Conservation (phyloP, 1,140 invertebrate genomes). For the Schmidtea mediterranea region DNA sequence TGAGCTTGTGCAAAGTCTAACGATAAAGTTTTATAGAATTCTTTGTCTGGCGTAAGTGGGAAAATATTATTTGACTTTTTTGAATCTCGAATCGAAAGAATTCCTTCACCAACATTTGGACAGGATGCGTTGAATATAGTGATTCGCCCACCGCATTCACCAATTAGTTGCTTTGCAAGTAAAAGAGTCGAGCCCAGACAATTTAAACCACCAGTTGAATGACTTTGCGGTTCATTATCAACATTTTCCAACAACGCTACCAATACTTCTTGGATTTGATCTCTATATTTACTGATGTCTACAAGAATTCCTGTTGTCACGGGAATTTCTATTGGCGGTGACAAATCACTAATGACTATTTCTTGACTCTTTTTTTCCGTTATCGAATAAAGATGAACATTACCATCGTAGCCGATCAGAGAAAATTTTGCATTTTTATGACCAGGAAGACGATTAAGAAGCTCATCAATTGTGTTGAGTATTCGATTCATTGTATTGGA, state of each 20-base stretch:
- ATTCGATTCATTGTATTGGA: too few relatives aligned
- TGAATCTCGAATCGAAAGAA: conserved; percentile 40
- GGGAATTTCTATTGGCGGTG: conserved; percentile 13
- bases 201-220: too few relatives aligned
- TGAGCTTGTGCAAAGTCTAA: conserved; percentile 83
- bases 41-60: conserved; percentile 51
- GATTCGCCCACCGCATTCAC: conserved; percentile 65
- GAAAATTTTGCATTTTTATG: too few relatives aligned
- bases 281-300: conserved; percentile 49
- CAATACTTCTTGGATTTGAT: conserved; percentile 45
- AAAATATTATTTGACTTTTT: conserved; percentile 55
- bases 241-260: conserved; percentile 40
- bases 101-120: conserved; percentile 67
- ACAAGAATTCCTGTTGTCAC: conserved; percentile 53
- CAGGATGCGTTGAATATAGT: conserved; percentile 75
- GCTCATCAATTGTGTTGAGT: too few relatives aligned
- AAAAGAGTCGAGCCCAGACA: conserved; percentile 56
- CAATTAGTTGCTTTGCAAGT: conserved; percentile 25
- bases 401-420: too few relatives aligned
- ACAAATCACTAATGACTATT: too few relatives aligned
- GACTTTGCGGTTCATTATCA: conserved; percentile 38
- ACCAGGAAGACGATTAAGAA: too few relatives aligned
- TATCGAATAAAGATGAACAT: too few relatives aligned
- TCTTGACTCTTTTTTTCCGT: too few relatives aligned
- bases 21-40: conserved; percentile 88